Evolutionary conservation across 2,113 vertebrate genomes (phyloP).

Genomic region (Apistogramma diplotaenia): DNA sequence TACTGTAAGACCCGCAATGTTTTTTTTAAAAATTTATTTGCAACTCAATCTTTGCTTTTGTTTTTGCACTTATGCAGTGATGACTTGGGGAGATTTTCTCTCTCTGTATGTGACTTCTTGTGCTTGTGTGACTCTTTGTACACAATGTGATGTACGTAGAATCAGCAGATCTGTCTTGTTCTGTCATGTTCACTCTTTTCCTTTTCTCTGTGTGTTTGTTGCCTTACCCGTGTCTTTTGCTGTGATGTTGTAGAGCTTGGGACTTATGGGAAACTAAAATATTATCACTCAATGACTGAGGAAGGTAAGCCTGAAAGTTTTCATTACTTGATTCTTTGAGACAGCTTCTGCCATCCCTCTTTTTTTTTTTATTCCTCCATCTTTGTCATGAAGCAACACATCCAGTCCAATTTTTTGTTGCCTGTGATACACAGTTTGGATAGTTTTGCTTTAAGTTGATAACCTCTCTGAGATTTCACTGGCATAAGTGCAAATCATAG

Average conservation of each 20-base stretch:
- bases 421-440: slow-evolving; percentile 63
- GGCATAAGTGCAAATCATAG: slow-evolving; percentile 74
- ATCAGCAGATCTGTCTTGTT: slow-evolving; percentile 50
- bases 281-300: slow-evolving; percentile 99
- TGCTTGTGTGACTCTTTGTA: slow-evolving; percentile 47
- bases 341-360: slow-evolving; percentile 67
- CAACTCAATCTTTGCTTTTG: slow-evolving; percentile 30
- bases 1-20: slow-evolving; percentile 38
- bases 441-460: slow-evolving; percentile 42
- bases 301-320: slow-evolving; percentile 91
- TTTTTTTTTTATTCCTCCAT: slow-evolving; percentile 31
- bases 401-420: slow-evolving; percentile 25
- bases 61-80: slow-evolving; percentile 70
- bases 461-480: slow-evolving; percentile 79
- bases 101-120: slow-evolving; percentile 39
- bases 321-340: slow-evolving; percentile 79
- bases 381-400: background rate
- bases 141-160: slow-evolving; percentile 49
- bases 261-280: slow-evolving; percentile 99
- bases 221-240: slow-evolving; percentile 97
- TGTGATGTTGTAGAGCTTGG: slow-evolving; percentile 98
- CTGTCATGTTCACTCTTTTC: slow-evolving; percentile 74
- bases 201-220: slow-evolving; percentile 83
- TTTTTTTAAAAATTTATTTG: slow-evolving; percentile 20
- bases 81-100: slow-evolving; percentile 37